Evolutionary conservation across 2,888 invertebrate genomes (phyloP).

Genomic region (Encarsia formosa): DNA sequence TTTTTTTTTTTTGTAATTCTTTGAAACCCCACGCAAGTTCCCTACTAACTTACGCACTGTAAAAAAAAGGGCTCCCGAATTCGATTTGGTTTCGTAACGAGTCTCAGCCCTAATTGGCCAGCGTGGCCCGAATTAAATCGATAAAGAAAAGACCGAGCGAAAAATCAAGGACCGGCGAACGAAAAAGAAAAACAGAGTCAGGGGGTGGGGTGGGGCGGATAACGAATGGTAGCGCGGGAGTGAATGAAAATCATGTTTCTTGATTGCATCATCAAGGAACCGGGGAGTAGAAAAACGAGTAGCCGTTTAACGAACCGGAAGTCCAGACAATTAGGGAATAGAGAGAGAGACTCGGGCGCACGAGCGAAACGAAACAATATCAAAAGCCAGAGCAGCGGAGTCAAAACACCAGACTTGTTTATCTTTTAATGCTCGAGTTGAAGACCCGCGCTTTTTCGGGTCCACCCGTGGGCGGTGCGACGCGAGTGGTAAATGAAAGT

Average conservation of each 20-base stretch:
- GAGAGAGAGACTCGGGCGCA: not conserved
- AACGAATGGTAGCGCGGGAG: constrained; percentile 23
- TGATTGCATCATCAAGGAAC: constrained; percentile 27
- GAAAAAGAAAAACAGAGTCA: constrained; percentile 5
- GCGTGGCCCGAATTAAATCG: too few relatives aligned
- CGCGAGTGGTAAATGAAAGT: too few relatives aligned
- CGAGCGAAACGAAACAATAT: constrained; percentile 24
- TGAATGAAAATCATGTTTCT: constrained; percentile 22
- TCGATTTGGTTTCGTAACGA: too few relatives aligned
- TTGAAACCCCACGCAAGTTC: too few relatives aligned
- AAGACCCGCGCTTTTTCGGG: too few relatives aligned
- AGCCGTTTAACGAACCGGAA: constrained; percentile 26
- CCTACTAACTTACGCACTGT: too few relatives aligned
- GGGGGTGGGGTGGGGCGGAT: constrained; percentile 3
- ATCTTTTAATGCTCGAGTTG: constrained; percentile 14
- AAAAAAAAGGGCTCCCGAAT: too few relatives aligned
- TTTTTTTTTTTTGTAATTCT: too few relatives aligned
- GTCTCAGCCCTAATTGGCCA: too few relatives aligned
- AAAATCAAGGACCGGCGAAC: not conserved
- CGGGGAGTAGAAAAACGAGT: constrained; percentile 14
- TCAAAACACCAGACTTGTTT: constrained; percentile 27
- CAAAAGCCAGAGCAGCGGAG: constrained; percentile 18
- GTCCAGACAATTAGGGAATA: constrained; percentile 24
- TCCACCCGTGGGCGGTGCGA: too few relatives aligned
- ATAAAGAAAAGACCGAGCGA: not conserved